phyloP scores from a whole-genome alignment of 2,113 vertebrate species.

The Chunga burmeisteri region DNA sequence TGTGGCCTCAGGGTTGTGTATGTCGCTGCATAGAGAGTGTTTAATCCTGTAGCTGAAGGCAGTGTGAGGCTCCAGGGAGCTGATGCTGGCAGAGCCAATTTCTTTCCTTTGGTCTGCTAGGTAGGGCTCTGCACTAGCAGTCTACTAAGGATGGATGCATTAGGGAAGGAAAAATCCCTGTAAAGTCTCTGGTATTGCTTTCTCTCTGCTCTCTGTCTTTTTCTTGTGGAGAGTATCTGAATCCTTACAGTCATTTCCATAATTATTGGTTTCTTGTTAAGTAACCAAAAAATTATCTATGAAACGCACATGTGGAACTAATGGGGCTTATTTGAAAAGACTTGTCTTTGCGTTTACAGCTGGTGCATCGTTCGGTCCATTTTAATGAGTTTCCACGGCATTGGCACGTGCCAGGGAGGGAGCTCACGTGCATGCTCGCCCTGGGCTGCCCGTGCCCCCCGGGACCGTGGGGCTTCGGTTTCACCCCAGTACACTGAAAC shows the following conservation, averaged over 20 bases:
- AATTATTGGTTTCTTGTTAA: slow-evolving; percentile 51
- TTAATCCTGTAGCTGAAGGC: not conserved
- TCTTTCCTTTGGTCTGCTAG: not conserved
- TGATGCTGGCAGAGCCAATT: not conserved
- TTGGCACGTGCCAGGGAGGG: not conserved
- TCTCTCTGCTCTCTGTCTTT: not conserved
- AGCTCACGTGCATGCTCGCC: rapidly evolving
- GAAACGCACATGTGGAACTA: slow-evolving; percentile 55
- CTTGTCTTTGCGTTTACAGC: slow-evolving; percentile 22
- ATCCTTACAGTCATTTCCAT: slow-evolving; percentile 39
- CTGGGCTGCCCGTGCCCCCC: rapidly evolving
- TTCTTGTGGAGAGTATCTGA: not conserved
- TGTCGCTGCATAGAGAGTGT: not conserved
- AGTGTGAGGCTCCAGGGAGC: not conserved
- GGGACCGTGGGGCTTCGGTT: not conserved
- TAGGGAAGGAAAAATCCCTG: not conserved
- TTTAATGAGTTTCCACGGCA: not conserved
- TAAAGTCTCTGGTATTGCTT: not conserved
- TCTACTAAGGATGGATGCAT: not conserved
- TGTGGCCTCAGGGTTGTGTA: not conserved
- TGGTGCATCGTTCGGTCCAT: not conserved
- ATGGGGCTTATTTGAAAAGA: slow-evolving; percentile 49
- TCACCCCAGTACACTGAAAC: not conserved
- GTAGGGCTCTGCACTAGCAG: not conserved
- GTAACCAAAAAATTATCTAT: slow-evolving; percentile 52